A percentile compares a stretch with the other conserved stretches of the same genome.
These are phyloP conservation scores for Lamprologus tigripictilis DNA, from an alignment of 2,113 vertebrate genomes.

Conservation along the genomic window DNA sequence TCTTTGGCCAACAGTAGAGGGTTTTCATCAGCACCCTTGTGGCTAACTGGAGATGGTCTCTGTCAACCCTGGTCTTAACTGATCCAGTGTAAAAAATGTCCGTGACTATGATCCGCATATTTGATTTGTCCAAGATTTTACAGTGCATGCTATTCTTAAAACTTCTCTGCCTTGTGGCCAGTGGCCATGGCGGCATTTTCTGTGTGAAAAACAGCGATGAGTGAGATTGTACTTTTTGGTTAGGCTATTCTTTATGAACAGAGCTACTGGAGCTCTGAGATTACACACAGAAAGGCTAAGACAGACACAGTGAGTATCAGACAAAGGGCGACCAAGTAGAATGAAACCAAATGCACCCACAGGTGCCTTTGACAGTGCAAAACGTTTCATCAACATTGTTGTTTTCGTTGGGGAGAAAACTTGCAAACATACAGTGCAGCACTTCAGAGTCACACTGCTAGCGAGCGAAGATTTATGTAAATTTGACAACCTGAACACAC, in stretches of 20 bases:
- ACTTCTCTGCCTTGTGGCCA: neutral
- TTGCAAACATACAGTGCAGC: accelerated
- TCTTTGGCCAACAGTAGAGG: neutral
- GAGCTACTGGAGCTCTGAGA: neutral
- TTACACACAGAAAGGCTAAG: neutral
- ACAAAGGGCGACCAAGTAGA: neutral
- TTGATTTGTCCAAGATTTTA: neutral
- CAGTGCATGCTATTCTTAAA: neutral
- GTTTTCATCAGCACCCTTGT: neutral
- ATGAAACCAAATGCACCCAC: neutral
- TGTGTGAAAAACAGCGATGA: neutral
- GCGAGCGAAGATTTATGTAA: too few species aligned
- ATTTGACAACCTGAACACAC: too few species aligned
- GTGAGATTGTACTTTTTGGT: neutral
- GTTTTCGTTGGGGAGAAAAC: too few species aligned
- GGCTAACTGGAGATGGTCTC: neutral
- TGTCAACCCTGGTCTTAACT: neutral
- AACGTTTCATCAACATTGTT: too few species aligned
- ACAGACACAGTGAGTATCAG: neutral
- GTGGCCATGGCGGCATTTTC: neutral
- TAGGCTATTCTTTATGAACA: neutral
- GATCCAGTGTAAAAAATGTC: neutral
- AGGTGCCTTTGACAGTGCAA: accelerated
- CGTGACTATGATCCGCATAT: accelerated
- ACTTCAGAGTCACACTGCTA: too few species aligned